Conservation (phyloP, 2,888 invertebrate genomes). For the Orchesella flavescens region DNA sequence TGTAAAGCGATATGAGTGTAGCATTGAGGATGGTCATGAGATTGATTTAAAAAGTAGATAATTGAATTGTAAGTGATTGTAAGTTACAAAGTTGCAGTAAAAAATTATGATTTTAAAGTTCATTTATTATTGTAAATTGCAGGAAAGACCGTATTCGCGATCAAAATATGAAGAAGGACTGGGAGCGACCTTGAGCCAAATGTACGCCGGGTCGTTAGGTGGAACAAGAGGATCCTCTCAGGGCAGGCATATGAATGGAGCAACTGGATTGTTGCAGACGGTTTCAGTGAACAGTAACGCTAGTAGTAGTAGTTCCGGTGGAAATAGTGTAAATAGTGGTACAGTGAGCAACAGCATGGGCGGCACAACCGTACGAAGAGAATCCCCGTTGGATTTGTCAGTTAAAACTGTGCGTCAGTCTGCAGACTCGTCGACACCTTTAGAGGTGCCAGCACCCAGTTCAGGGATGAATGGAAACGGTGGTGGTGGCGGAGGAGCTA, state of each 20-base stretch:
- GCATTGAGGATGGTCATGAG: too few species aligned
- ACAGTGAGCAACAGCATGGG: constrained; percentile 44
- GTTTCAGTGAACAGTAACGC: constrained; percentile 25
- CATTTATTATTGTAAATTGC: not conserved
- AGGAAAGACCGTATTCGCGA: constrained; percentile 61
- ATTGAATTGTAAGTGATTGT: too few species aligned
- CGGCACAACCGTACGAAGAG: constrained; percentile 74
- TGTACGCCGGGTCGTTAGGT: constrained; percentile 66
- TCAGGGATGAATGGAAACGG: constrained; percentile 57
- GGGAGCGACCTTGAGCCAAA: constrained; percentile 71
- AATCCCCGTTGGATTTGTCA: constrained; percentile 89
- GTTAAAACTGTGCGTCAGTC: constrained; percentile 91
- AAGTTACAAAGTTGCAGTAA: too few species aligned
- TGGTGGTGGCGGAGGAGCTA: constrained; percentile 44
- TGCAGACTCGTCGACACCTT: constrained; percentile 85
- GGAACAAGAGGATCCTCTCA: constrained; percentile 41
- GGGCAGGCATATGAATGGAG: constrained; percentile 56
- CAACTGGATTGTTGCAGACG: constrained; percentile 48
- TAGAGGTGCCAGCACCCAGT: constrained; percentile 71
- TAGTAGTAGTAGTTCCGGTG: constrained; percentile 36
- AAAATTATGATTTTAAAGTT: too few species aligned
- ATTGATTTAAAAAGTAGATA: too few species aligned
- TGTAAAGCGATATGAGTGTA: too few species aligned
- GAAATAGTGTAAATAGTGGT: constrained; percentile 19
- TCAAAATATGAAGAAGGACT: constrained; percentile 71